These are phyloP conservation scores for Lophius americanus DNA, from an alignment of 2,797 vertebrate genomes.

Conservation along the genomic window DNA sequence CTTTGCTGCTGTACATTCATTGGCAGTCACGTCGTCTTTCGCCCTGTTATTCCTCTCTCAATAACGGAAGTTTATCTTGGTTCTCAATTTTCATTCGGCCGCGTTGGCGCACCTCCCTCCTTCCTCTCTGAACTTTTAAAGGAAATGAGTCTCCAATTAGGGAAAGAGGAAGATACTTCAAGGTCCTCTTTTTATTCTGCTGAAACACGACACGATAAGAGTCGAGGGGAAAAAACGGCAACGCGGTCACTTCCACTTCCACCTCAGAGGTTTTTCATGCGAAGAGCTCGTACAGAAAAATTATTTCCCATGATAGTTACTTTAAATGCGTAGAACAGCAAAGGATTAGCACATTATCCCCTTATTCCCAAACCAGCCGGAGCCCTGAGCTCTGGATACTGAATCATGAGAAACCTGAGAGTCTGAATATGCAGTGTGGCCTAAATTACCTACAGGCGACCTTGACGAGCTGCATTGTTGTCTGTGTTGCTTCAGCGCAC, in stretches of 20 bases:
- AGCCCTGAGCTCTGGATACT: no score
- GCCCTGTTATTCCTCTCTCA: constrained; percentile 3
- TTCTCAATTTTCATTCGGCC: constrained; percentile 40
- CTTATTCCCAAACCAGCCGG: background rate
- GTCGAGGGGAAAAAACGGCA: background rate
- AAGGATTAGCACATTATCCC: constrained; percentile 2
- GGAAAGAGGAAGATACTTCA: constrained; percentile 60
- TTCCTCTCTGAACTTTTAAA: constrained; percentile 28
- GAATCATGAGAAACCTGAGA: constrained; percentile 27
- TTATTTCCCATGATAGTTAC: constrained; percentile 39
- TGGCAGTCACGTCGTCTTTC: constrained; percentile 26
- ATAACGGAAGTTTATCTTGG: constrained; percentile 19
- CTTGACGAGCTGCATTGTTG: constrained; percentile 13
- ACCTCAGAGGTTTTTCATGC: constrained; percentile 28
- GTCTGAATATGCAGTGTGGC: background rate
- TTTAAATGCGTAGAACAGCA: constrained; percentile 5
- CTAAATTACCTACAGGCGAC: constrained; percentile 13
- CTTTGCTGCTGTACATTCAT: constrained; percentile 28
- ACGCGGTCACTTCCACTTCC: constrained; percentile 71
- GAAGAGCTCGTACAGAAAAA: constrained; percentile 20
- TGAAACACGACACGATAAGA: constrained; percentile 36
- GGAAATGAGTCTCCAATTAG: constrained; percentile 62
- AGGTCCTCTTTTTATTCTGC: constrained; percentile 58
- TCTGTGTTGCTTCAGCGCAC: constrained; percentile 3
- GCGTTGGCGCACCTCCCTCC: constrained; percentile 1